Conservation (phyloP, 1,140 invertebrate genomes). For the Aphelinus certus region DNA sequence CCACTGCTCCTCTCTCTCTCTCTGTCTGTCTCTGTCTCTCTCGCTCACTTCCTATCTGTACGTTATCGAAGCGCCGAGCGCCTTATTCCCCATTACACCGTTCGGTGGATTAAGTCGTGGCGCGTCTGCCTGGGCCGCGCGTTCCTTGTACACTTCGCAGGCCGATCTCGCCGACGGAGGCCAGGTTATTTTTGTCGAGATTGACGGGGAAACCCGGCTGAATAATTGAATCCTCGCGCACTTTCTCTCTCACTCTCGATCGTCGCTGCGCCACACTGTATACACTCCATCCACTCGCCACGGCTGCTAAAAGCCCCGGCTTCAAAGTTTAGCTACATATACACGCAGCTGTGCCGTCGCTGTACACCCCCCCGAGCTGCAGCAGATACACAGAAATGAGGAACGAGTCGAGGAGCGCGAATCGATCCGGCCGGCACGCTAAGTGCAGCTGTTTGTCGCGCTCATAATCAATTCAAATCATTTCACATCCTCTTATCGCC, state of each 20-base stretch:
- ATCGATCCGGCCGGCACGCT: slow-evolving; percentile 16
- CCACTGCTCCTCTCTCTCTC: not conserved
- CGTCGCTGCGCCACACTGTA: too few relatives aligned
- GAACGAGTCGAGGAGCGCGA: not conserved
- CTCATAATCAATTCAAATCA: slow-evolving; percentile 13
- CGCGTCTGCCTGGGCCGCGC: not conserved
- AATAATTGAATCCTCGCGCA: slow-evolving; percentile 39
- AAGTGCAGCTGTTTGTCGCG: not conserved
- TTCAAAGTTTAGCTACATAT: slow-evolving; percentile 27
- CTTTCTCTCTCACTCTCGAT: too few relatives aligned
- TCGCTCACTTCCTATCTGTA: not conserved
- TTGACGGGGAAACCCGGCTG: slow-evolving; percentile 40
- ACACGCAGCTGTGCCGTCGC: not conserved
- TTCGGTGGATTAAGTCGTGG: slow-evolving; percentile 30
- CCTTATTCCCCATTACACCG: slow-evolving; percentile 32
- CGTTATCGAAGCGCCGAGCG: slow-evolving; percentile 16
- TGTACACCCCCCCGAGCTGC: not conserved
- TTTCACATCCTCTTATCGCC: slow-evolving; percentile 11
- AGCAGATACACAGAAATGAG: not conserved
- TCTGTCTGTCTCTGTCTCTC: not conserved
- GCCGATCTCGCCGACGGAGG: not conserved
- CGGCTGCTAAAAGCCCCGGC: slow-evolving; percentile 32
- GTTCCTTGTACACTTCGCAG: not conserved
- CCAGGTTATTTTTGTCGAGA: slow-evolving; percentile 30
- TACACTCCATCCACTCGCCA: not conserved